Conservation (phyloP, 1,140 invertebrate species). For the Mya arenaria region DNA sequence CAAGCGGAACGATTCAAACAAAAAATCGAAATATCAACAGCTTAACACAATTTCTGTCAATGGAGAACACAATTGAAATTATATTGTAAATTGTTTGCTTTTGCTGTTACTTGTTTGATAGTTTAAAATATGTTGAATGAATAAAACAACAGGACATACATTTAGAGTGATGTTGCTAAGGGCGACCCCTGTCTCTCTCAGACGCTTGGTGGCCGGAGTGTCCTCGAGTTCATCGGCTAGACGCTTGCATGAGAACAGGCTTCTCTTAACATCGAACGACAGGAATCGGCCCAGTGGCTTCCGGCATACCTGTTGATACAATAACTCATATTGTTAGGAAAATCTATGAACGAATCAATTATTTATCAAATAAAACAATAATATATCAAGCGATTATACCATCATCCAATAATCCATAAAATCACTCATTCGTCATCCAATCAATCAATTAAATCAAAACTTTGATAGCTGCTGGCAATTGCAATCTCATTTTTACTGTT, state of each 20-base stretch:
- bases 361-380: background rate
- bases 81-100: too few species aligned
- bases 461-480: background rate
- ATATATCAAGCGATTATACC: background rate
- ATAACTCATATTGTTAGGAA: too few species aligned
- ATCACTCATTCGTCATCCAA: background rate
- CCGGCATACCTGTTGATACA: slow-evolving; percentile 7
- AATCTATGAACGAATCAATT: background rate
- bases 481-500: background rate
- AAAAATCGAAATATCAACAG: too few species aligned
- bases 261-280: slow-evolving; percentile 54
- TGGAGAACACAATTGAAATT: too few species aligned
- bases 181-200: slow-evolving; percentile 25
- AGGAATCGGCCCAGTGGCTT: slow-evolving; percentile 44
- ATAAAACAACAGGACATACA: background rate
- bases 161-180: slow-evolving; percentile 6
- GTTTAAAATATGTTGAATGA: background rate
- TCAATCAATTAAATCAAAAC: background rate
- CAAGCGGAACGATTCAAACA: too few species aligned
- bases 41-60: too few species aligned
- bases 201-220: slow-evolving; percentile 27
- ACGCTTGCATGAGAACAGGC: slow-evolving; percentile 41
- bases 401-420: background rate
- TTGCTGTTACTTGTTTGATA: background rate
- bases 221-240: slow-evolving; percentile 3